Base-by-base conservation (phyloP, 2,113 vertebrate genomes). In the Lepus timidus region DNA sequence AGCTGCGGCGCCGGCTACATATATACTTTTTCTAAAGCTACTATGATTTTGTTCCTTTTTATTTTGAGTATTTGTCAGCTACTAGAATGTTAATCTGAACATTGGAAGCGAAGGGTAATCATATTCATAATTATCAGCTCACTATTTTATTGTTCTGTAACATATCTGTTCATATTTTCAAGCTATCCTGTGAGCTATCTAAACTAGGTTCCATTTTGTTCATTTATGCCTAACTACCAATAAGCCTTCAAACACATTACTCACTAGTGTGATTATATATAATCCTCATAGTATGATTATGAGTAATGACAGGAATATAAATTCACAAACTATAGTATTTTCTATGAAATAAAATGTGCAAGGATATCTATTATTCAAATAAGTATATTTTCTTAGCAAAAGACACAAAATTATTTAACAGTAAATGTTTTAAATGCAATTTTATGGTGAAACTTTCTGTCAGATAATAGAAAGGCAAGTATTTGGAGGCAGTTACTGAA, bases 401-500 rank as follows among this genome's bases (percentile, higher is more conserved):
- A 94, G 73, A 95, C 23, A 29, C 31, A 88, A 67, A 97, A 70
- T 90, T 81, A 79, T 87, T 96, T 89, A 86, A 88, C 23, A 92
- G 49, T 86, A 85, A 81, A 22, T 94, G 76, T 90, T 39, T 70
- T 61, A 75, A 25, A 70, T 86, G 94, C 61, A 78, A 93, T 91
- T 94, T 67, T 86, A 82, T 44, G 85, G 4, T 36, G 92, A 96
- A 91, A 88, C 85, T 93, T 88, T 95, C 36, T 36, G 64, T 19
- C 79, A 82, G 92, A 91, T 73, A 82, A 95, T 95, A 31, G 58
- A 95, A 97, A 95, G 8, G 6, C 74, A 91, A 85, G 79, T 86
- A 81, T 95, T 95, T 96, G 87, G 90, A 96, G 62, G 14, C 70
- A 76, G 27, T 90, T 97, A 91, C 71, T 97, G 93, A 93, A 87